A percentile compares a stretch with the other conserved stretches of the same genome.
Evolutionary conservation across 2,888 invertebrate species (phyloP).

Genomic region (Dicyrtoma fusca): DNA sequence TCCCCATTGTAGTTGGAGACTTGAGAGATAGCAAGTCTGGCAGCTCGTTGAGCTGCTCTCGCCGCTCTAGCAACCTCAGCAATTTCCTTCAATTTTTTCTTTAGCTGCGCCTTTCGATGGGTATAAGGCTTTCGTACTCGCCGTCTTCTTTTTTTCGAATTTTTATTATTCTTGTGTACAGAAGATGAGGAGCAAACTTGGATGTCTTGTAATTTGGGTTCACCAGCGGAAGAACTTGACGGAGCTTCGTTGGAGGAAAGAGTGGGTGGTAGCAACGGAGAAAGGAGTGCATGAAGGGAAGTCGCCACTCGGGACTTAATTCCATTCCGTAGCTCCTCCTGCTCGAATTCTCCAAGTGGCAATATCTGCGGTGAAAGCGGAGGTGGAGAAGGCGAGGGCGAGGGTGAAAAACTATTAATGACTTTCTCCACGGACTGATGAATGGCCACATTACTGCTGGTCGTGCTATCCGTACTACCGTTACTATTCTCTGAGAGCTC

Average conservation of each 20-base stretch:
- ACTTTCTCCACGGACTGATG: constrained; percentile 33
- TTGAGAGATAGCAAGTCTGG: not conserved
- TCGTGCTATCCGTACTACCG: constrained; percentile 27
- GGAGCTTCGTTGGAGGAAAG: not conserved
- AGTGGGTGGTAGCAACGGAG: constrained; percentile 1
- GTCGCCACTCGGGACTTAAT: not conserved
- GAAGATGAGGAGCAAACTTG: constrained; percentile 30
- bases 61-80: constrained; percentile 5
- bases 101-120: constrained; percentile 25
- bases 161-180: not conserved
- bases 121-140: constrained; percentile 27
- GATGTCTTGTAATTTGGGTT: constrained; percentile 14
- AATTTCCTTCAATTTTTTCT: constrained; percentile 19
- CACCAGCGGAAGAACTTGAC: not conserved
- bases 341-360: not conserved
- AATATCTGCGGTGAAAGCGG: constrained; percentile 36
- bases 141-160: constrained; percentile 11
- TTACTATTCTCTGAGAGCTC: constrained; percentile 26
- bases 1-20: no score
- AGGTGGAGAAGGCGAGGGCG: constrained; percentile 43
- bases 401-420: constrained; percentile 35
- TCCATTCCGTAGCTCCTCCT: not conserved
- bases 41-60: constrained; percentile 13
- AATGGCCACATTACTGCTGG: constrained; percentile 19
- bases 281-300: constrained; percentile 8